Conservation (phyloP, 2,797 vertebrate genomes). For the Sardinella longiceps region DNA sequence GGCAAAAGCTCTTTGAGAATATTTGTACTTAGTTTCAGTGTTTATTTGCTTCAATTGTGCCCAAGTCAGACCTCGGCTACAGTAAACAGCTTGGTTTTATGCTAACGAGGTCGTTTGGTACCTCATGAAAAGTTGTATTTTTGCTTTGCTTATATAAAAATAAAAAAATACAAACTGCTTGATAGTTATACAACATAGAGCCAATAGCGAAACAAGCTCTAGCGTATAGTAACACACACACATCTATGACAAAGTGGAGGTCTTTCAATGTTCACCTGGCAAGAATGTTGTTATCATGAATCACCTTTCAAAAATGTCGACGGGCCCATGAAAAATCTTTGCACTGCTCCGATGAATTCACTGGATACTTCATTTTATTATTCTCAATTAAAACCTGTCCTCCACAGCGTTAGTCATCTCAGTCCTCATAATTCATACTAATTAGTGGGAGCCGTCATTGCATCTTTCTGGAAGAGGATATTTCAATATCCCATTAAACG, state of each 20-base stretch:
- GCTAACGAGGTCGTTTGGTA: background rate
- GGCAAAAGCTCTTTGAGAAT: background rate
- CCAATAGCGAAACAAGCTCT: background rate
- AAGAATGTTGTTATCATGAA: constrained; percentile 47
- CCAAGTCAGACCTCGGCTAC: background rate
- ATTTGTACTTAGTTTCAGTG: background rate
- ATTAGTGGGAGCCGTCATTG: constrained; percentile 74
- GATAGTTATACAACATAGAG: too few relatives aligned
- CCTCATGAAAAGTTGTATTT: background rate
- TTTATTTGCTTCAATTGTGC: background rate
- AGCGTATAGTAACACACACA: background rate
- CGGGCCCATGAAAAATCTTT: constrained; percentile 66
- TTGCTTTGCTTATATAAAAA: background rate
- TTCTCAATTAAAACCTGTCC: constrained; percentile 83
- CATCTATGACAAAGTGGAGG: background rate
- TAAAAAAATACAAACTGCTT: background rate
- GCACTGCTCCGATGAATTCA: constrained; percentile 72
- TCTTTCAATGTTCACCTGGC: background rate
- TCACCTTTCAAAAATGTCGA: constrained; percentile 47
- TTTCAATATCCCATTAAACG: constrained; percentile 81
- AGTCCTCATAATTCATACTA: constrained; percentile 79
- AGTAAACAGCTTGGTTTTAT: background rate
- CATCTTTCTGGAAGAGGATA: constrained; percentile 76
- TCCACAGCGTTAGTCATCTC: constrained; percentile 81
- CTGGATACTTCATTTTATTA: constrained; percentile 78